phyloP scores from a whole-genome alignment of 1,140 invertebrate genomes.

The Saccostrea echinata region DNA sequence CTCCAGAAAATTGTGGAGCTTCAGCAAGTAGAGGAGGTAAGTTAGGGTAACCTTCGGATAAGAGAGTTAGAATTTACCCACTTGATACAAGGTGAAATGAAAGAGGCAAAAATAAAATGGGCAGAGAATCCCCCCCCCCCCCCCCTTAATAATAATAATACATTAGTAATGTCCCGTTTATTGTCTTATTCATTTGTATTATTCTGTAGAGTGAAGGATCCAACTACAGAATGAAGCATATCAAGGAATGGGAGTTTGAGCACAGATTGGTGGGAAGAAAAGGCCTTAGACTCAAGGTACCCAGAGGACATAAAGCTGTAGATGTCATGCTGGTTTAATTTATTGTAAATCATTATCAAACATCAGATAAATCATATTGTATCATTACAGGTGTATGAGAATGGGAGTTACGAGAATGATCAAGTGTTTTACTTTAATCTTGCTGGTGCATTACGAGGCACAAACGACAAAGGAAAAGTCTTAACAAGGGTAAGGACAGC shows the following conservation, averaged over 20 bases:
- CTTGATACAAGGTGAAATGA: no score
- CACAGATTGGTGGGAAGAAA: slow-evolving; percentile 70
- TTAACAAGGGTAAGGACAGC: slow-evolving; percentile 61
- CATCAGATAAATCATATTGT: no score
- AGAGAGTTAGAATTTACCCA: neutral
- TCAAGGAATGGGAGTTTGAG: slow-evolving; percentile 67
- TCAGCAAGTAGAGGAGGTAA: slow-evolving; percentile 67
- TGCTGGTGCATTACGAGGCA: slow-evolving; percentile 70
- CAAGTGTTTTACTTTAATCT: slow-evolving; percentile 74
- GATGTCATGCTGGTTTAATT: no score
- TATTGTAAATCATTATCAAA: no score
- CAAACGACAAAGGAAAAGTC: slow-evolving; percentile 57
- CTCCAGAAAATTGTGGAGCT: slow-evolving; percentile 62
- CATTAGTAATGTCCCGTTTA: neutral
- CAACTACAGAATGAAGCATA: slow-evolving; percentile 73
- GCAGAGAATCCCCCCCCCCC: no score
- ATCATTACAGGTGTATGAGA: slow-evolving; percentile 72
- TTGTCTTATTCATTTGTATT: neutral
- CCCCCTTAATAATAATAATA: no score
- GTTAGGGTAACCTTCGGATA: neutral
- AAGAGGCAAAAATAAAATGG: no score
- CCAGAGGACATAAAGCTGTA: neutral
- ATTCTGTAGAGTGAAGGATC: slow-evolving; percentile 63
- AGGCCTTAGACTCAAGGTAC: slow-evolving; percentile 73
- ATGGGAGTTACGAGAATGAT: slow-evolving; percentile 68